Conservation (phyloP, 2,888 invertebrate species). For the Lasioglossum zephyrum region DNA sequence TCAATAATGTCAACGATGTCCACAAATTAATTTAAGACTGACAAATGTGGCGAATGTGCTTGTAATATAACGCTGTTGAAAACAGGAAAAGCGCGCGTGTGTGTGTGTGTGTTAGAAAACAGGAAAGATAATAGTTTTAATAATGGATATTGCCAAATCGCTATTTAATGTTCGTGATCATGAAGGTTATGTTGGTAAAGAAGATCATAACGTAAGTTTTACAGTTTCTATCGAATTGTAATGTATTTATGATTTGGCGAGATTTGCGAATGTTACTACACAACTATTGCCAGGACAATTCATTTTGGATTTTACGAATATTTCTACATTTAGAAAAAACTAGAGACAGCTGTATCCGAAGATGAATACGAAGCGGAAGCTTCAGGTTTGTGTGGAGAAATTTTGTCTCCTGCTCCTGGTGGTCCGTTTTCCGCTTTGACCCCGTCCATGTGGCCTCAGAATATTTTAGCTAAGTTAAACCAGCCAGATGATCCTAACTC, state of each 20-base stretch:
- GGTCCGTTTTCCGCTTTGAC: conserved; percentile 98
- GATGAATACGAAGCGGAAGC: conserved; percentile 90
- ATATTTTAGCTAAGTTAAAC: conserved; percentile 92
- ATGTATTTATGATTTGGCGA: neutral
- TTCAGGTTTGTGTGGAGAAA: conserved; percentile 89
- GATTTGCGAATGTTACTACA: neutral
- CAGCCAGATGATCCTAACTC: conserved; percentile 92
- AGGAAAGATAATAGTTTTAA: conserved; percentile 10
- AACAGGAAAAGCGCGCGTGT: neutral
- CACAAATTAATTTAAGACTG: conserved; percentile 21
- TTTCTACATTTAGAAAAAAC: conserved; percentile 87
- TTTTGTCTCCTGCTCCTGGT: conserved; percentile 91
- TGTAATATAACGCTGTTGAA: conserved; percentile 18
- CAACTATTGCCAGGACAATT: conserved; percentile 11
- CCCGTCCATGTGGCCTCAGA: conserved; percentile 98
- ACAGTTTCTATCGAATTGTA: neutral
- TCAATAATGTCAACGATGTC: conserved; percentile 24
- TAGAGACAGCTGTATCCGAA: conserved; percentile 92
- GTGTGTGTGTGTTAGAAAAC: neutral
- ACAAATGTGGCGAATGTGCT: conserved; percentile 12
- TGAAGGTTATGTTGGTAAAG: conserved; percentile 95
- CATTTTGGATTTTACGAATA: neutral
- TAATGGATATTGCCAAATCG: conserved; percentile 96
- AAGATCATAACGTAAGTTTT: conserved; percentile 90
- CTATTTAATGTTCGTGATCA: conserved; percentile 94